Percentiles rank a stretch among this genome's conserved stretches.
These are phyloP conservation scores for Tragelaphus scriptus DNA, from an alignment of 2,113 vertebrate genomes.

Conservation along the genomic window DNA sequence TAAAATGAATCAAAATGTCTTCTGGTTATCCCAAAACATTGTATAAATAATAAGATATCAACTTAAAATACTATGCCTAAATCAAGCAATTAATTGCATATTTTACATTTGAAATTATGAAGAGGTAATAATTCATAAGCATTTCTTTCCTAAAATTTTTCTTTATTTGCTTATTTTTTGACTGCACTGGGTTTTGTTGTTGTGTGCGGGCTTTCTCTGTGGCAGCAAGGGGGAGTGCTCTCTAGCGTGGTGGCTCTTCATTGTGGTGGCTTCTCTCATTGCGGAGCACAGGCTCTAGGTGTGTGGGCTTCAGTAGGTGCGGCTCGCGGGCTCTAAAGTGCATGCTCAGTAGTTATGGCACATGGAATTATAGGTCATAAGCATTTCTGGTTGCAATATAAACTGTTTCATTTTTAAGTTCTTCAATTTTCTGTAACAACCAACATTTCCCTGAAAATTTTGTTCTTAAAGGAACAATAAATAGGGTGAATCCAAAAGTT, in stretches of 20 bases:
- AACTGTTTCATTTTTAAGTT: neutral
- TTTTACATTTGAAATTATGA: neutral
- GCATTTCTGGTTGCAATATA: neutral
- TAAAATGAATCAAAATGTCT: neutral
- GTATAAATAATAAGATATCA: neutral
- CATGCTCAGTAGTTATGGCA: neutral
- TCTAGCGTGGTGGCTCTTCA: too few relatives aligned
- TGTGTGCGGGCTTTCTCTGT: neutral
- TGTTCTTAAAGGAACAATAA: neutral
- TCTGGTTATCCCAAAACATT: neutral
- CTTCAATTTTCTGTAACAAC: neutral
- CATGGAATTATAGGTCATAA: neutral
- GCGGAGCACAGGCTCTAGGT: fast-evolving
- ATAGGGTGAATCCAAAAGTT: neutral
- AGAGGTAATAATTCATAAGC: neutral
- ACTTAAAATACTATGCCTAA: neutral
- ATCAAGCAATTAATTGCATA: neutral
- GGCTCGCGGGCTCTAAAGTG: fast-evolving
- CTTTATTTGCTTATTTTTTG: neutral
- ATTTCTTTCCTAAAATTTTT: neutral
- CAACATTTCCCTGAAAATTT: neutral
- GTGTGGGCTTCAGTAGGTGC: fast-evolving
- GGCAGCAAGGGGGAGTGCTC: neutral
- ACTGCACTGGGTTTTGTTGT: neutral
- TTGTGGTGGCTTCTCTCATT: neutral